Conservation (phyloP, 2,797 vertebrate species). For the Balearica regulorum region DNA sequence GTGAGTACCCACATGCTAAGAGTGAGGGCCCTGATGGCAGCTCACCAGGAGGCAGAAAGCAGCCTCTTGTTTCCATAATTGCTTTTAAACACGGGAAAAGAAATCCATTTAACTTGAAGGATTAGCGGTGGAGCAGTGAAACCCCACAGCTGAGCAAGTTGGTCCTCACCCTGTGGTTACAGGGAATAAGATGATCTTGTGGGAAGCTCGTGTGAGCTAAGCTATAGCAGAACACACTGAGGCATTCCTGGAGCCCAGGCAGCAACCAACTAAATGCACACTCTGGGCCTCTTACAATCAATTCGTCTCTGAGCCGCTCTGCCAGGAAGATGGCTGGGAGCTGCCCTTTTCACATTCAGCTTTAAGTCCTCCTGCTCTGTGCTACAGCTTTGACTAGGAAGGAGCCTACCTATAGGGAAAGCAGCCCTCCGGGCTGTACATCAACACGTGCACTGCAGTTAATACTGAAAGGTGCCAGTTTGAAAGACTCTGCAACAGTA, state of each 20-base stretch:
- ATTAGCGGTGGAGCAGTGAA: not conserved
- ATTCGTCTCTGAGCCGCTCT: not conserved
- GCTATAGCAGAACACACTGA: not conserved
- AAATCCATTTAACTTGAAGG: slow-evolving; percentile 12
- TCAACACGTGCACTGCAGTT: not conserved
- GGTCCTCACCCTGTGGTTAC: slow-evolving; percentile 12
- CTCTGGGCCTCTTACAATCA: slow-evolving; percentile 35
- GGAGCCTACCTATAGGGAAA: not conserved
- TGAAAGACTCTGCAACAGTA: not conserved
- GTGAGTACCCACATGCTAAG: not conserved
- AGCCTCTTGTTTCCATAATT: slow-evolving; percentile 13
- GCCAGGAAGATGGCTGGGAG: not conserved
- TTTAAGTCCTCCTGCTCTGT: slow-evolving; percentile 1
- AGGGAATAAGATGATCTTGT: not conserved
- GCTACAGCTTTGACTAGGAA: not conserved
- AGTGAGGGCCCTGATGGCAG: not conserved
- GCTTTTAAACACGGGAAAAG: not conserved
- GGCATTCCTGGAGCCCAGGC: not conserved
- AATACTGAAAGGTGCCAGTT: slow-evolving; percentile 20
- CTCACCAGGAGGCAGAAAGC: not conserved
- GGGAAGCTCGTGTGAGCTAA: not conserved
- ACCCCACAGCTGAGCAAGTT: not conserved
- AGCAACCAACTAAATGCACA: not conserved
- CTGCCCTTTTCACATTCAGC: slow-evolving; percentile 51
- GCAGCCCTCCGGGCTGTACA: not conserved